A percentile compares a stretch with the other conserved stretches of the same genome.
Conservation (phyloP, 2,888 invertebrate species). For the Tuta absoluta region DNA sequence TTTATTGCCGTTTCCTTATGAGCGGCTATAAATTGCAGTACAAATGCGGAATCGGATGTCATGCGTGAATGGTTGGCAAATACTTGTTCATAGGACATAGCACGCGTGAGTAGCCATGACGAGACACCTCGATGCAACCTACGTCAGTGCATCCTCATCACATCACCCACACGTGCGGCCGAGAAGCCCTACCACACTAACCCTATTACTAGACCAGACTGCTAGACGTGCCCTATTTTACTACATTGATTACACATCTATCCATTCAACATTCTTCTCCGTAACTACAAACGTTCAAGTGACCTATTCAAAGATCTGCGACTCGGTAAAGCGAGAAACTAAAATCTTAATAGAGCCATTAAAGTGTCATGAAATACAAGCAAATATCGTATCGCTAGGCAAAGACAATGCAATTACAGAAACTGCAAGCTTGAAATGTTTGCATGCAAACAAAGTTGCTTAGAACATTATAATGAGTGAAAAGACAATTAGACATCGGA, state of each 20-base stretch:
- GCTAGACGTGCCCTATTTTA: conserved; percentile 50
- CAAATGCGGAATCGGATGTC: conserved; percentile 1
- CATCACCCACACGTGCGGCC: conserved; percentile 51
- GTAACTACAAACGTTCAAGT: conserved; percentile 4
- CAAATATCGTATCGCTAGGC: conserved; percentile 18
- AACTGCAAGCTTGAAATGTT: conserved; percentile 18
- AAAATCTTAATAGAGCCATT: conserved; percentile 27
- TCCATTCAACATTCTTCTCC: conserved; percentile 20
- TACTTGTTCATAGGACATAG: conserved; percentile 40
- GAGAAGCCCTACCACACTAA: conserved; percentile 70
- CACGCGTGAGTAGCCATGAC: conserved; percentile 56
- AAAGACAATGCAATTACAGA: conserved; percentile 26
- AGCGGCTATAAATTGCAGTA: not conserved
- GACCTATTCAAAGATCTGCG: conserved; percentile 1
- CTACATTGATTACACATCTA: conserved; percentile 43
- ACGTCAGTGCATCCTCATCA: conserved; percentile 46
- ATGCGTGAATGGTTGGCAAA: conserved; percentile 12
- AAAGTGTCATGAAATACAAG: conserved; percentile 28
- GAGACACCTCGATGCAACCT: conserved; percentile 37
- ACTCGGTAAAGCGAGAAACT: conserved; percentile 26
- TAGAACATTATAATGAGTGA: conserved; percentile 35
- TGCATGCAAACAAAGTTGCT: conserved; percentile 10
- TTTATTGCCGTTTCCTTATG: not conserved
- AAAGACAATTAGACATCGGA: conserved; percentile 1
- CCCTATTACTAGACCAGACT: conserved; percentile 64